Base-by-base conservation (phyloP, 2,113 vertebrate genomes). In the Rhynchomys soricoides region DNA sequence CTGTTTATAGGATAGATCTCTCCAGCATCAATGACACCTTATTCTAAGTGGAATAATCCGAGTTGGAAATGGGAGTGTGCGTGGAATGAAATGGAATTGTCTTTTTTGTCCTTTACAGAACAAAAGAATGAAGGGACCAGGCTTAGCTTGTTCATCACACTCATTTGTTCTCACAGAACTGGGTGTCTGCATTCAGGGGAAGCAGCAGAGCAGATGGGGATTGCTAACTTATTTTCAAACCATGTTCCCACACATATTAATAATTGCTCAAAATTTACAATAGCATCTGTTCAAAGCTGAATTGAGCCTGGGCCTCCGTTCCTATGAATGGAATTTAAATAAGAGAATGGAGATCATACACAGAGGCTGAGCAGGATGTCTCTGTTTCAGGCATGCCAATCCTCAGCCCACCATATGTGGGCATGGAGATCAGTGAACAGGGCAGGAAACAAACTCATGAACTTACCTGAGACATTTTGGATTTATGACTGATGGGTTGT, bases 321-420 rank as follows among this genome's bases (percentile, higher is more conserved):
- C 70, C 79, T 16, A 17, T 10, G 43, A 40, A 37, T 26, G 22
- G 55, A 62, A 13, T 66, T 82, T 57, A 66, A 34, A 16, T 37
- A 52, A 52, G 64, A 93, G 73, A 68, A 31, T 2, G 66, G 83
- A 64, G 85, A 31, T 31, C 22, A 26, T 0, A 2, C 2, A 5
- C 13, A 43, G 50, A 78, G 0, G 2, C 15, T 57, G 29, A 57
- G 24, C 55, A 0, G 3, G 0, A 0, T 1, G 0, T 22, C 17
- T 79, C 77, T 37, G 43, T n/a, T 66, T 86, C 40, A 22, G 31
- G 45, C 1, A 0, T 10, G 43, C 50, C 26, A 83, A 62, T 8
- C 3, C 43, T 50, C 43, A 34, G 62, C 57, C 29, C 10, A 86
- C 62, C 62, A 66, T 10, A 24, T 2, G 40, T 85, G 43, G 62